A percentile compares a stretch with the other conserved stretches of the same genome.
These are phyloP conservation scores for Trididemnum miniatum DNA, from an alignment of 23 tunicate genomes.

Conservation along the genomic window DNA sequence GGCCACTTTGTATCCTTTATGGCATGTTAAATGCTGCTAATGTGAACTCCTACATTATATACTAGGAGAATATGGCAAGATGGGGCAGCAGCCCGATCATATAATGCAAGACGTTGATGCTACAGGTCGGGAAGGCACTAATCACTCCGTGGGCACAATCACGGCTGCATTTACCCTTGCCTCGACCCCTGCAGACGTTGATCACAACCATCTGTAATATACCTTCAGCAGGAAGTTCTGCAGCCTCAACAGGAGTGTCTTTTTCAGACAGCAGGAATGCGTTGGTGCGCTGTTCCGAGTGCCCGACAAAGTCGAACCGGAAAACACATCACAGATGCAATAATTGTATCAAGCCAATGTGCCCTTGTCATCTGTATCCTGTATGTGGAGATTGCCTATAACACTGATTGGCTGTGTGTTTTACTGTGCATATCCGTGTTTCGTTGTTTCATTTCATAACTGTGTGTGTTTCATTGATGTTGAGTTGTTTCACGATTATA, in stretches of 20 bases:
- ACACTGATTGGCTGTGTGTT: too few species aligned
- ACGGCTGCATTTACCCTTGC: conserved; percentile 14
- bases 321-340: background rate
- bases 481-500: background rate
- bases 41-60: conserved; percentile 1
- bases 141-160: conserved; percentile 3
- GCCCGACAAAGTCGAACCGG: background rate
- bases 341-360: background rate
- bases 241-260: background rate
- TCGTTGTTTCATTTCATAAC: background rate
- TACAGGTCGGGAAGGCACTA: background rate
- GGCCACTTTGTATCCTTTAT: background rate
- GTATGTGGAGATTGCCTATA: too few species aligned
- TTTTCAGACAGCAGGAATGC: background rate
- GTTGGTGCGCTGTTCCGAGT: background rate
- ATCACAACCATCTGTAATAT: background rate
- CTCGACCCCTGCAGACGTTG: background rate
- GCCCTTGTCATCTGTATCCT: conserved; percentile 6
- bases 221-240: background rate
- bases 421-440: too few species aligned
- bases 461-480: background rate
- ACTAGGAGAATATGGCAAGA: background rate
- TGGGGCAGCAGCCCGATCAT: background rate
- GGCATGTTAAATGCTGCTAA: conserved; percentile 1
- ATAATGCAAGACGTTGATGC: background rate